Percentiles rank a stretch among this genome's conserved stretches.
Conservation (phyloP, 2,797 vertebrate species). For the Rhyacichthys aspro region DNA sequence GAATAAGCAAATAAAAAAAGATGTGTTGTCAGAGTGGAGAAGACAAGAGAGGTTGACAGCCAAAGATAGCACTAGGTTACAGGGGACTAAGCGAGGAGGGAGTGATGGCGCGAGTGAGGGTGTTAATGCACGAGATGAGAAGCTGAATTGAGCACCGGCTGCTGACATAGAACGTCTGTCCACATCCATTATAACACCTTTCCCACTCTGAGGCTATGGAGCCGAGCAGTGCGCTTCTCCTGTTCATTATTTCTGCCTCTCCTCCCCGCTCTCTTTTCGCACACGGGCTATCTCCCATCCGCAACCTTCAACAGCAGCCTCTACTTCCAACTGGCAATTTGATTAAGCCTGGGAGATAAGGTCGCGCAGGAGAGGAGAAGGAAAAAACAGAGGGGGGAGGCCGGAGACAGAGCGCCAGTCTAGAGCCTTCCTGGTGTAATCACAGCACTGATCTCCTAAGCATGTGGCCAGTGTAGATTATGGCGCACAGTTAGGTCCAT, state of each 20-base stretch:
- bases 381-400: conserved; percentile 16
- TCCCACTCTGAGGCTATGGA: conserved; percentile 43
- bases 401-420: conserved; percentile 26
- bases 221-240: conserved; percentile 25
- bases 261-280: conserved; percentile 24
- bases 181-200: conserved; percentile 74
- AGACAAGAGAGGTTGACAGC: conserved; percentile 26
- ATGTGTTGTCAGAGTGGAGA: conserved; percentile 30
- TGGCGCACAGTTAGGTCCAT: conserved; percentile 56
- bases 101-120: not conserved
- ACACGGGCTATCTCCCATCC: conserved; percentile 44
- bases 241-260: conserved; percentile 59
- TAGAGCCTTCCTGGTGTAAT: conserved; percentile 65
- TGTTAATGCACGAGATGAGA: conserved; percentile 69
- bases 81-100: conserved; percentile 24
- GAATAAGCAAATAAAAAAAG: conserved; percentile 24
- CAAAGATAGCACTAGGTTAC: conserved; percentile 54
- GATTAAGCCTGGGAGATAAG: conserved; percentile 75
- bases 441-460: conserved; percentile 70
- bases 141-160: conserved; percentile 57
- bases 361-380: conserved; percentile 43
- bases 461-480: conserved; percentile 72
- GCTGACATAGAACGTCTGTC: conserved; percentile 74
- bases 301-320: conserved; percentile 56
- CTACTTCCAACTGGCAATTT: conserved; percentile 73